Base-by-base conservation (phyloP, 2,888 invertebrate species). In the Stenchaetothrips biformis region DNA sequence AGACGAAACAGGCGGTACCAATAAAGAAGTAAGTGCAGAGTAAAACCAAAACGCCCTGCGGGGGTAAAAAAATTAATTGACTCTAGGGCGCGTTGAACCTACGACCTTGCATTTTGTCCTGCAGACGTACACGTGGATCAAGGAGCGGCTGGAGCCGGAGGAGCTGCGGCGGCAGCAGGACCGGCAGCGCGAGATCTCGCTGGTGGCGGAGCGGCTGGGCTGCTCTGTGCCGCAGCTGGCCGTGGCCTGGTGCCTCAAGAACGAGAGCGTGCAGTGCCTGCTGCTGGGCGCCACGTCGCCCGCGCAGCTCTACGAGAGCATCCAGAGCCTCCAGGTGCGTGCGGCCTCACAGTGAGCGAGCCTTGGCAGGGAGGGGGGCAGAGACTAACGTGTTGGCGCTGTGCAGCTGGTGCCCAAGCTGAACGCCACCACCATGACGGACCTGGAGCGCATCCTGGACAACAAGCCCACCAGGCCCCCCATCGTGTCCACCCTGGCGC, bases 171-270 rank as follows among this genome's bases (percentile, higher is more conserved):
- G 92, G 47, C 94, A 94, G 84, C 91, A 92, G 80, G 95, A 95
- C 85, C 92, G 94, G 83, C 87, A 95, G 82, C 90, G 94, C 6
- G 95, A 95, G 86, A 89, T 98, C 80, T 92, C 93, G 79, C 91
- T 91, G 78, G 89, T 98, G 80, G 97, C 98, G 11, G 95, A 95
- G 85, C 92, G 93, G 85, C 89, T 98, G 80, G 97, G 97, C 84
- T 98, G 98, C 87, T 93, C 96, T 37, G 91, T 97, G 85, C 92
- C 96, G 78, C 98, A 98, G 87, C 88, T 98, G 80, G 95, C 96
- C 21, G 95, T 98, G 83, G 98, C 98, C 53, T 98, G 98, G 98
- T 95, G 96, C 86, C 89, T 98, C 84, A 97, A 97, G 88, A 98
- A 98, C 87, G 98, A 98, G 87, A 94, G 95, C 81, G 96, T 98